These are phyloP conservation scores for Sarcophilus harrisii DNA, from an alignment of 2,797 vertebrate species.

Conservation along the genomic window DNA sequence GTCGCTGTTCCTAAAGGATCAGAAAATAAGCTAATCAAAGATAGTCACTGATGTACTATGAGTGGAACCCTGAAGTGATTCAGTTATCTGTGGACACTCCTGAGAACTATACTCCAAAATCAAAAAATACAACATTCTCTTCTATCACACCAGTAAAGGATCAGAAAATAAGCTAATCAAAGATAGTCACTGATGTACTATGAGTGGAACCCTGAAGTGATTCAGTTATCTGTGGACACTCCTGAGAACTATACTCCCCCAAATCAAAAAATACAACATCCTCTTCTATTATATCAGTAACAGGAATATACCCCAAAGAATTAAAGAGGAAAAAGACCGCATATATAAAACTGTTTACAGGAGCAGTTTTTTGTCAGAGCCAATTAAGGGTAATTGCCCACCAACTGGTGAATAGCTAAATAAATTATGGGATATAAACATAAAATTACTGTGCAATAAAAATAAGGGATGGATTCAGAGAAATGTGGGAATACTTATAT, in stretches of 20 bases:
- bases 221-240: not conserved
- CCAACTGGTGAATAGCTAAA: not conserved
- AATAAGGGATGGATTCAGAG: not conserved
- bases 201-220: not conserved
- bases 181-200: not conserved
- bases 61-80: not conserved
- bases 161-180: not conserved
- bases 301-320: not conserved
- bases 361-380: not conserved
- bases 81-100: not conserved
- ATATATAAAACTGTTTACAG: not conserved
- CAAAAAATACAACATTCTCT: not conserved
- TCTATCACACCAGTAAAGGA: too few relatives aligned
- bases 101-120: not conserved
- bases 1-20: constrained; percentile 92
- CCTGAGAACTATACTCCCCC: not conserved
- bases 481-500: not conserved
- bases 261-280: not conserved
- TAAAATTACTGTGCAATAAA: not conserved
- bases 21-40: not conserved
- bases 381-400: not conserved
- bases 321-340: not conserved
- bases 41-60: not conserved
- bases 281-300: not conserved
- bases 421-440: not conserved